phyloP scores from a whole-genome alignment of 2,113 vertebrate genomes.

The Spilogale gracilis region DNA sequence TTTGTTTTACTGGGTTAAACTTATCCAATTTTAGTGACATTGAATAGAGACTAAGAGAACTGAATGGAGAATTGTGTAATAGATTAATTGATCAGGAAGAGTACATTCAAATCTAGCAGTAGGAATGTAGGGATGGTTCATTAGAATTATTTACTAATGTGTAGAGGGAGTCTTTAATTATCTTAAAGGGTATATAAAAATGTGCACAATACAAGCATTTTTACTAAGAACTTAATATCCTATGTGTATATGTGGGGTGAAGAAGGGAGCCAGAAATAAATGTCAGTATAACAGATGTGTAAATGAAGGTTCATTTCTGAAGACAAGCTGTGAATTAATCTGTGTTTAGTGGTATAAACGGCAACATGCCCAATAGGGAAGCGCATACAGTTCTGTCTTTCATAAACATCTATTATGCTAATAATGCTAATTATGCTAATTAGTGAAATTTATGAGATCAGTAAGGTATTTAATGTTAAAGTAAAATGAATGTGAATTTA shows the following conservation, averaged over 20 bases:
- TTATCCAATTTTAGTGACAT: constrained; percentile 41
- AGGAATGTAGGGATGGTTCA: background rate
- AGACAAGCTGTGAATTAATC: constrained; percentile 39
- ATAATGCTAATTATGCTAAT: background rate
- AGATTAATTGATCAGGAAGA: background rate
- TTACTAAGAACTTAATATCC: constrained; percentile 1
- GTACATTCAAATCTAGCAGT: constrained; percentile 9
- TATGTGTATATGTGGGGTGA: background rate
- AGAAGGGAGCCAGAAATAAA: background rate
- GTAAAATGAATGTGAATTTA: constrained; percentile 68
- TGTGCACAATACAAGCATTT: background rate
- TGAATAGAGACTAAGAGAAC: constrained; percentile 7
- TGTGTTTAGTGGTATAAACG: background rate
- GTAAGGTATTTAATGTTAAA: constrained; percentile 63
- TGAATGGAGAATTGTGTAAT: constrained; percentile 12
- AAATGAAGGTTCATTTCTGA: constrained; percentile 54
- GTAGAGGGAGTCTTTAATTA: background rate
- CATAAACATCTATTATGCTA: background rate
- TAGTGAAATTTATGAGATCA: constrained; percentile 23
- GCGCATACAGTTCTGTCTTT: background rate
- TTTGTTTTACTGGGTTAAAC: background rate
- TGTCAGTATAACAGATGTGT: background rate
- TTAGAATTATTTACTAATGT: background rate
- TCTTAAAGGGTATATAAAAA: background rate
- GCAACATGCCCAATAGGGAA: background rate